These are phyloP conservation scores for Ptilodon capucinus DNA, from an alignment of 2,888 invertebrate genomes.

Conservation along the genomic window DNA sequence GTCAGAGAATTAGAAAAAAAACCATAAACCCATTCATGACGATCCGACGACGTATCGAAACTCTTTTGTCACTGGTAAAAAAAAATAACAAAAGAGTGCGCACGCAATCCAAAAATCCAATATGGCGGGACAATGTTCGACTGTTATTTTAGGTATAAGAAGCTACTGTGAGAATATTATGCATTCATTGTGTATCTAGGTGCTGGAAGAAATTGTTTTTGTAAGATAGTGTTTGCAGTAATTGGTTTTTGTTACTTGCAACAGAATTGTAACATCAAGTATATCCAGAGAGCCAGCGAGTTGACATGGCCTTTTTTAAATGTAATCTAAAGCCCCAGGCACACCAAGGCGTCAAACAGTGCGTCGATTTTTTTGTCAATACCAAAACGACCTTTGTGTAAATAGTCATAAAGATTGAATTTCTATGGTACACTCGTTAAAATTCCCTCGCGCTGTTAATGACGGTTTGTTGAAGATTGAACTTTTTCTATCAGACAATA, in stretches of 20 bases:
- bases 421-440: no score
- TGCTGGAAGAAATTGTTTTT: slow-evolving; percentile 10
- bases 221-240: not conserved
- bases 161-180: slow-evolving; percentile 54
- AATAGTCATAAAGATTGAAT: no score
- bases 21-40: slow-evolving; percentile 57
- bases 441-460: no score
- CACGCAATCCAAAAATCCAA: slow-evolving; percentile 73
- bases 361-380: no score
- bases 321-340: no score
- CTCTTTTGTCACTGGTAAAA: slow-evolving; percentile 44
- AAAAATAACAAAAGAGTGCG: slow-evolving; percentile 61
- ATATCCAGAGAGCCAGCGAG: no score
- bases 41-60: slow-evolving; percentile 76
- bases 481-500: no score
- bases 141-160: slow-evolving; percentile 71
- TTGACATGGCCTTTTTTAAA: no score
- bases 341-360: no score
- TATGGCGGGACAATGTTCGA: slow-evolving; percentile 57
- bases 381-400: no score
- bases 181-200: slow-evolving; percentile 37
- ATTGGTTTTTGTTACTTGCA: not conserved
- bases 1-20: slow-evolving; percentile 57
- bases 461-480: no score
- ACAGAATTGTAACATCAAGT: no score